These are phyloP conservation scores for Orientallactaga sibirica DNA, from an alignment of 2,797 vertebrate genomes.

Conservation along the genomic window DNA sequence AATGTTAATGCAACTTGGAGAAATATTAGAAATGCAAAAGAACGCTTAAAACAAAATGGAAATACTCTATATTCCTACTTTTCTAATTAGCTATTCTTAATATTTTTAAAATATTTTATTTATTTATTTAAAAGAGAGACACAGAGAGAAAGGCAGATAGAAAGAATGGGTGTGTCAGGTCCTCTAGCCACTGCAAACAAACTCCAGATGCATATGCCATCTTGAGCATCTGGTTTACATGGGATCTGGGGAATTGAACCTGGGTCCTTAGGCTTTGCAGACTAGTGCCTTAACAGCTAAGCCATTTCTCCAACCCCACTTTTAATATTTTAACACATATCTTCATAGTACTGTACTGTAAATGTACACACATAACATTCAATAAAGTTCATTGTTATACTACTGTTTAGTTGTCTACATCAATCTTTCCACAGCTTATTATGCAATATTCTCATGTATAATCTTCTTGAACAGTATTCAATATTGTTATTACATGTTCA, in stretches of 20 bases:
- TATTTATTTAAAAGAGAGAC: too few species aligned
- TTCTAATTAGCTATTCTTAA: constrained; percentile 9
- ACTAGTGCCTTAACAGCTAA: too few species aligned
- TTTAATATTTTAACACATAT: too few species aligned
- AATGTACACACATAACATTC: neutral
- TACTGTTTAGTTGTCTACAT: neutral
- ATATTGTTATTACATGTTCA: neutral
- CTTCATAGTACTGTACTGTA: too few species aligned
- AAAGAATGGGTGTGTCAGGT: too few species aligned
- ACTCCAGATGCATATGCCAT: too few species aligned
- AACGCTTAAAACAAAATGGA: constrained; percentile 15
- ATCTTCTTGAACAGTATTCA: constrained; percentile 26
- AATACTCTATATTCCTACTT: neutral
- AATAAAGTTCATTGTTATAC: neutral
- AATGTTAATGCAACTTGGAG: neutral
- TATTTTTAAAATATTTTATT: neutral
- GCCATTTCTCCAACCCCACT: too few species aligned
- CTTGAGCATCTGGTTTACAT: too few species aligned
- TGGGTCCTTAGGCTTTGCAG: too few species aligned
- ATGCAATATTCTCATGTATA: neutral
- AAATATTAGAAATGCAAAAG: neutral
- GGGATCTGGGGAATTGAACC: too few species aligned
- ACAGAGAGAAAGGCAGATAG: too few species aligned
- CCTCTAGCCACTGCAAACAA: too few species aligned
- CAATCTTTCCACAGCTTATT: neutral